These are phyloP conservation scores for Pampusana beccarii DNA, from an alignment of 2,113 vertebrate species.

Conservation along the genomic window DNA sequence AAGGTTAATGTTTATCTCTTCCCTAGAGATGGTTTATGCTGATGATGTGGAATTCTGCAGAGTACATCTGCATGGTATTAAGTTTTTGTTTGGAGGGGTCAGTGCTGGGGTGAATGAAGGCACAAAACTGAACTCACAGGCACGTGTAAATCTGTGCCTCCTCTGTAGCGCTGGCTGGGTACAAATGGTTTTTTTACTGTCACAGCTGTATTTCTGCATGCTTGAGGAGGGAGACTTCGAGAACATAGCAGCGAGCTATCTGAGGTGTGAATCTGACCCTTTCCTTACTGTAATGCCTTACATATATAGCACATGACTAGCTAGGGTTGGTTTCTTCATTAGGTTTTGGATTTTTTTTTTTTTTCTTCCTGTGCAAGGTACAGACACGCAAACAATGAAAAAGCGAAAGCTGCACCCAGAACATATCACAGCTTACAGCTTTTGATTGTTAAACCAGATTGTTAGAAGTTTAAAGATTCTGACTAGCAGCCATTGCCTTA, in stretches of 20 bases:
- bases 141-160: neutral
- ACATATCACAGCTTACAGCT: neutral
- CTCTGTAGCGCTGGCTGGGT: neutral
- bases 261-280: neutral
- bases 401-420: neutral
- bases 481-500: neutral
- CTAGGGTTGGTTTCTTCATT: neutral
- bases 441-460: constrained; percentile 13
- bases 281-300: neutral
- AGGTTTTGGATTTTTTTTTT: neutral
- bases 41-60: neutral
- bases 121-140: neutral
- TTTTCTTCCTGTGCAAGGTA: constrained; percentile 13
- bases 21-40: neutral
- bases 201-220: neutral
- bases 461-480: neutral
- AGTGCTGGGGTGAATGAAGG: neutral
- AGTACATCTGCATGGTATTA: rapidly evolving
- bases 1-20: neutral
- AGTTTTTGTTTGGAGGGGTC: neutral
- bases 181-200: neutral
- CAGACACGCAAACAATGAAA: neutral
- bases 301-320: neutral
- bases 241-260: neutral
- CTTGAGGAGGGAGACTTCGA: neutral